Base-by-base conservation (phyloP, 2,113 vertebrate species). In the Lepus europaeus region DNA sequence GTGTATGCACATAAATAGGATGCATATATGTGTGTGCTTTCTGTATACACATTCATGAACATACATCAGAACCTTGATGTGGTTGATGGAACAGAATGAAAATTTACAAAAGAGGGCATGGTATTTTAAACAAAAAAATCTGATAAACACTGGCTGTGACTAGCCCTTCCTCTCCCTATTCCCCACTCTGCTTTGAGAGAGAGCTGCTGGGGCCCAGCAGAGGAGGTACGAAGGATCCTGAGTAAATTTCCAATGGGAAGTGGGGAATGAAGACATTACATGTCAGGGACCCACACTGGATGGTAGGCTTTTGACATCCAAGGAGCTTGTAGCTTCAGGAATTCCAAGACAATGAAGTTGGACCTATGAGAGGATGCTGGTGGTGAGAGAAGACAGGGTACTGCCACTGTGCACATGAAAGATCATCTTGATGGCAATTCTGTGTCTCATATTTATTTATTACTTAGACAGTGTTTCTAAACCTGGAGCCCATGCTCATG, bases 391-490 rank as follows among this genome's bases (percentile, higher is more conserved):
- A 39, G 31, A 6, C 79, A 68, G 66, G 36, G 23, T 31, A 45
- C 31, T 23, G 25, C 45, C 68, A 22, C 23, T 19, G 10, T n/a
- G 7, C 19, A 59, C n/a, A 66, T 1, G 25, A 66, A 51, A 56
- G 59, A 85, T 27, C 68, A 39, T 25, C 13, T 17, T 13, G 22
- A 93, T 49, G 76, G 56, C 9, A 53, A 49, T 66, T 87, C 77
- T 33, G 45, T 2, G 23, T 59, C 31, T 17, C 13, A 4, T 3
- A 27, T 68, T 70, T 39, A 53, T 64, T 80, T 59, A 56, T 10
- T 39, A 78, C 25, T 80, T 69, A 81, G 87, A 79, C 49, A 53
- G n/a, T 10, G 22, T 70, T 83, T 61, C 63, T 74, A 45, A 84
- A 79, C 31, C 27, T 22, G n/a, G 25, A 33, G 33, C 53, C 39